Percentiles rank a stretch among this genome's conserved stretches.
phyloP scores from a whole-genome alignment of 1,140 invertebrate genomes.

The Apis dorsata region DNA sequence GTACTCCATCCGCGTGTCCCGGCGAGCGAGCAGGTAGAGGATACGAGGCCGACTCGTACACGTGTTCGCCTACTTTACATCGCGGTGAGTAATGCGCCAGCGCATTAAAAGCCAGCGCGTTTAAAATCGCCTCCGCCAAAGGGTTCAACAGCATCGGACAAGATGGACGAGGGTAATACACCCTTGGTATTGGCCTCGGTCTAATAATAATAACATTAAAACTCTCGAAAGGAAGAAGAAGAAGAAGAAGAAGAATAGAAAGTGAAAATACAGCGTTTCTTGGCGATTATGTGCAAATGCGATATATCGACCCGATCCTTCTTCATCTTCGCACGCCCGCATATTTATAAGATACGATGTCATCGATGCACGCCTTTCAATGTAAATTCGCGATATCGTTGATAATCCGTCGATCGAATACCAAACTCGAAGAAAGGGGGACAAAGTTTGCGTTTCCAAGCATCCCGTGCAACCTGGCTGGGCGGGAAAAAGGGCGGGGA shows the following conservation, averaged over 20 bases:
- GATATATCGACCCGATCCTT: not conserved
- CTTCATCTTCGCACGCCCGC: not conserved
- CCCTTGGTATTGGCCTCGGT: not conserved
- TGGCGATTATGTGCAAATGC: slow-evolving; percentile 52
- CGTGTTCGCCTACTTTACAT: slow-evolving; percentile 70
- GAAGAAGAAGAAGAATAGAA: too few relatives aligned
- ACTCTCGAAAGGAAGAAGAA: not conserved
- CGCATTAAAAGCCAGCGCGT: slow-evolving; percentile 66
- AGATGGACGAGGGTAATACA: slow-evolving; percentile 53
- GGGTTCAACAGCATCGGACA: slow-evolving; percentile 34
- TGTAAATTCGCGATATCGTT: slow-evolving; percentile 19
- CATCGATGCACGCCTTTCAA: slow-evolving; percentile 9
- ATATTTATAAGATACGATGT: not conserved
- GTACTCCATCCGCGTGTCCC: slow-evolving; percentile 59
- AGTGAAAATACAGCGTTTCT: slow-evolving; percentile 19
- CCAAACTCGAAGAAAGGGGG: not conserved
- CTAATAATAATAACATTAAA: slow-evolving; percentile 47
- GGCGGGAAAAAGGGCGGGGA: not conserved
- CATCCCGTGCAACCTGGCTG: too few relatives aligned
- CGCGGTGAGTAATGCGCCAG: slow-evolving; percentile 67
- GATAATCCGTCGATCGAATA: not conserved
- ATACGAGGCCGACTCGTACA: slow-evolving; percentile 55
- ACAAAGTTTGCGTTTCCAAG: too few relatives aligned
- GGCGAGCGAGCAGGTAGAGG: slow-evolving; percentile 40
- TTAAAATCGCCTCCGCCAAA: slow-evolving; percentile 62